These are phyloP conservation scores for Tenualosa ilisha DNA, from an alignment of 2,797 vertebrate species.

Conservation along the genomic window DNA sequence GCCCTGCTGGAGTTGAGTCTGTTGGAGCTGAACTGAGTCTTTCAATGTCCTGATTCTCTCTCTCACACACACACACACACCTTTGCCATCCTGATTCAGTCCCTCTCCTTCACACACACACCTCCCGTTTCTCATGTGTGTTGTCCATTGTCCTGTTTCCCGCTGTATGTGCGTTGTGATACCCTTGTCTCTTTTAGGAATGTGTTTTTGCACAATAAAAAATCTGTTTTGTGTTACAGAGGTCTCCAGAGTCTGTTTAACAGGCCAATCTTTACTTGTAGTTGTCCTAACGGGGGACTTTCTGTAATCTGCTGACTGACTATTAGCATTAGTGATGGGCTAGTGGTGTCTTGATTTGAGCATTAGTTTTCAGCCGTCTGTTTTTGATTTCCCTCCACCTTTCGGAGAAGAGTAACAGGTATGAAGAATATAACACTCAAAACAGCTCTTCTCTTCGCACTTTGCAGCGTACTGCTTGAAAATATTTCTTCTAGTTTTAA, in stretches of 20 bases:
- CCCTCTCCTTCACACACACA: not conserved
- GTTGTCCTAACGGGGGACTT: too few species aligned
- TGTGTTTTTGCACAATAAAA: slow-evolving; percentile 19
- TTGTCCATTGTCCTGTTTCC: not conserved
- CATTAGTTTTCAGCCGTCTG: too few species aligned
- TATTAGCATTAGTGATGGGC: too few species aligned
- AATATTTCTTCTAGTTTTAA: too few species aligned
- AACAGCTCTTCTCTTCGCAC: too few species aligned
- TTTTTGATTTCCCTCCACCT: too few species aligned
- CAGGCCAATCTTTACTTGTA: slow-evolving; percentile 53
- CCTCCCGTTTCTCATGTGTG: not conserved
- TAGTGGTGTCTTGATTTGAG: too few species aligned
- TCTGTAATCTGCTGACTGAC: too few species aligned
- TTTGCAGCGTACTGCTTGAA: too few species aligned
- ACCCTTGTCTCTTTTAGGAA: not conserved
- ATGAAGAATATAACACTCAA: too few species aligned
- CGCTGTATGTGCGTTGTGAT: too few species aligned
- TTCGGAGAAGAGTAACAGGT: too few species aligned
- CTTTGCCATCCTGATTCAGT: not conserved
- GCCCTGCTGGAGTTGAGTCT: not conserved
- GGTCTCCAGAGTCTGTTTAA: not conserved
- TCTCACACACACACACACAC: not conserved
- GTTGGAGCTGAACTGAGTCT: not conserved
- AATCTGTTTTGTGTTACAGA: not conserved
- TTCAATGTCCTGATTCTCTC: not conserved